Evolutionary conservation across 2,797 vertebrate genomes (phyloP).

Genomic region (Margarornis squamiger): DNA sequence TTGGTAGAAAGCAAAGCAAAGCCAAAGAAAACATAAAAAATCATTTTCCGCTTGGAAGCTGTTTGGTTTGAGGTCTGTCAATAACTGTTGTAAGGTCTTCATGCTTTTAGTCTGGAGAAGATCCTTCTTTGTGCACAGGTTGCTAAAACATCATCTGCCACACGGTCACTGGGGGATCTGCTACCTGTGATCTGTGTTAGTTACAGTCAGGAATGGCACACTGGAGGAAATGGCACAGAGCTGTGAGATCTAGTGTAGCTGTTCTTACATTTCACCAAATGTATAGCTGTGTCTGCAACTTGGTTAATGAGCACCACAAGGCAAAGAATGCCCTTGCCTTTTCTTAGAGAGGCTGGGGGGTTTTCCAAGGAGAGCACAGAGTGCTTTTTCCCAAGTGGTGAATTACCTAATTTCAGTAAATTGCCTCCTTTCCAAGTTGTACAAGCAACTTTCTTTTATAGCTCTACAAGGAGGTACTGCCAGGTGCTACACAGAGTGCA

Average conservation of each 20-base stretch:
- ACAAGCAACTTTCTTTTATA: constrained; percentile 26
- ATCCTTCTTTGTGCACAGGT: background rate
- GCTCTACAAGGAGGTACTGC: constrained; percentile 7
- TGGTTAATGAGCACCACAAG: background rate
- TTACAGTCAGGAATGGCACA: background rate
- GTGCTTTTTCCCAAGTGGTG: background rate
- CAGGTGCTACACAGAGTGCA: background rate
- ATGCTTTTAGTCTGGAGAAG: background rate
- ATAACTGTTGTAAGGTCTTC: background rate
- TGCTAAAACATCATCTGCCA: background rate
- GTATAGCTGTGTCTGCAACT: background rate
- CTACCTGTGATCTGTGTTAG: background rate
- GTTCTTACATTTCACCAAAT: background rate
- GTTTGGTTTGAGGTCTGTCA: background rate
- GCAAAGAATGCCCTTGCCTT: background rate
- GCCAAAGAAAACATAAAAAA: background rate
- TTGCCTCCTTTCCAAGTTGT: constrained; percentile 15
- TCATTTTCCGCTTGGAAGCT: background rate
- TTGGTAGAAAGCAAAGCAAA: background rate
- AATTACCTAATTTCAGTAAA: constrained; percentile 54
- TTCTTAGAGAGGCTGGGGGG: background rate
- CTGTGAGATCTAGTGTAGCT: background rate
- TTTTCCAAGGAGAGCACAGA: background rate
- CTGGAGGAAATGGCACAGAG: background rate
- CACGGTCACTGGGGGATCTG: background rate